phyloP scores from a whole-genome alignment of 1,140 invertebrate genomes.

The Hesperophylax magnus region DNA sequence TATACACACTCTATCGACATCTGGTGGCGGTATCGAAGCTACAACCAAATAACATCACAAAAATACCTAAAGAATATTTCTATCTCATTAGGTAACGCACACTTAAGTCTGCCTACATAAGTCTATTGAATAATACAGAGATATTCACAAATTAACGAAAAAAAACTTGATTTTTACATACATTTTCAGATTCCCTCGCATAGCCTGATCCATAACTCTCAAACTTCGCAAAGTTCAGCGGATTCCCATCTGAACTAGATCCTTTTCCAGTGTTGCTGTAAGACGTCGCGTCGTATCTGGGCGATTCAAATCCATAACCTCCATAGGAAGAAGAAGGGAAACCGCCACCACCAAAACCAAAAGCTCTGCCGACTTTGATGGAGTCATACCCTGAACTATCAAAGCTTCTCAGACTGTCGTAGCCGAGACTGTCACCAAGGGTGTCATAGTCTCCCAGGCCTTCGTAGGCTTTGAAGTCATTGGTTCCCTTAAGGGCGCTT shows the following conservation, averaged over 20 bases:
- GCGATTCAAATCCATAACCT: neutral
- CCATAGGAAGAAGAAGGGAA: neutral
- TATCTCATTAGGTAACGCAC: too few relatives aligned
- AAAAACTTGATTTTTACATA: neutral
- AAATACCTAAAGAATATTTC: too few relatives aligned
- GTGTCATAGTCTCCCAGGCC: neutral
- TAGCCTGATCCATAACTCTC: constrained; percentile 36
- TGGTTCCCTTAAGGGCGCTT: neutral
- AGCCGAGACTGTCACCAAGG: neutral
- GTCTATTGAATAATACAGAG: too few relatives aligned
- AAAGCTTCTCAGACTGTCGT: constrained; percentile 21
- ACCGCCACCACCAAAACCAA: neutral
- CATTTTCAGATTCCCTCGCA: constrained; percentile 12
- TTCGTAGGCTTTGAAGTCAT: constrained; percentile 6
- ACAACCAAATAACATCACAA: too few relatives aligned
- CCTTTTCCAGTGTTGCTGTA: neutral
- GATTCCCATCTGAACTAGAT: neutral
- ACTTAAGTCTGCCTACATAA: too few relatives aligned
- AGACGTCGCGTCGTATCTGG: neutral
- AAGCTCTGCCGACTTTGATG: neutral
- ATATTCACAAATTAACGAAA: too few relatives aligned
- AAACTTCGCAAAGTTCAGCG: constrained; percentile 22
- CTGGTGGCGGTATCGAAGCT: too few relatives aligned
- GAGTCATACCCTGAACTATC: constrained; percentile 31
- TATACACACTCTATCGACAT: too few relatives aligned